Evolutionary conservation across 1,140 invertebrate genomes (phyloP), one percentile per base, ranked within the genome.

Genomic region (Parasteatoda tepidariorum): DNA sequence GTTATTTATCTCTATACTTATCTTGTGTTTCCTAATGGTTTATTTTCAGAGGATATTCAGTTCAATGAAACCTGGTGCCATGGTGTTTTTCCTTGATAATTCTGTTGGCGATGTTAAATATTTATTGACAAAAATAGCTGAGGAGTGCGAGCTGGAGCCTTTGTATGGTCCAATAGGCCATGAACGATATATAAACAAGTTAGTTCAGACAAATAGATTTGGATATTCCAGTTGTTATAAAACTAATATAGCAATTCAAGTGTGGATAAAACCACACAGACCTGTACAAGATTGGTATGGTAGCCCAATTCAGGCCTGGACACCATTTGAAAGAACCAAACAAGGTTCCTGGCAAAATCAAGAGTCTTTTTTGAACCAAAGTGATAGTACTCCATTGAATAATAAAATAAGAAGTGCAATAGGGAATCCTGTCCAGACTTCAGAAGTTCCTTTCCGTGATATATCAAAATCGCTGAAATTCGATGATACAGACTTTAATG

Each of bases 41-140:
- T n/a, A n/a, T n/a, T 61, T 24, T 0, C 30, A 74, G 71, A 34
- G 55, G 24, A 61, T 74, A 3, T 74, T 74, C 24, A 30, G 13
- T 7, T 3, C 9, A 1, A 38, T 59, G 31, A 74, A 61, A 38
- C 71, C 71, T 22, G 71, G 71, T 6, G 31, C 31, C n/a, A 22
- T 74, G 7, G 33, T 74, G 2, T 26, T 74, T 3, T 74, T 61
- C 31, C 59, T 74, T 13, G 57, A 74, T 15, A 74, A 74, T 9
- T 41, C 55, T 11, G 30, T 28, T 28, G 71, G 57, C 26, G 57
- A 48, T 0, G 28, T 61, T 26, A 41, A 74, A 3, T 5, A 61
- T 2, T 0, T 74, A 31, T 13, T 61, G 4, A 18, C 30, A 3
- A 13, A 1, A 2, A 55, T 26, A 5, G 71, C 71, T 2, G 9